These are phyloP conservation scores for Scolopax rusticola DNA, from an alignment of 2,797 vertebrate species.

Conservation along the genomic window DNA sequence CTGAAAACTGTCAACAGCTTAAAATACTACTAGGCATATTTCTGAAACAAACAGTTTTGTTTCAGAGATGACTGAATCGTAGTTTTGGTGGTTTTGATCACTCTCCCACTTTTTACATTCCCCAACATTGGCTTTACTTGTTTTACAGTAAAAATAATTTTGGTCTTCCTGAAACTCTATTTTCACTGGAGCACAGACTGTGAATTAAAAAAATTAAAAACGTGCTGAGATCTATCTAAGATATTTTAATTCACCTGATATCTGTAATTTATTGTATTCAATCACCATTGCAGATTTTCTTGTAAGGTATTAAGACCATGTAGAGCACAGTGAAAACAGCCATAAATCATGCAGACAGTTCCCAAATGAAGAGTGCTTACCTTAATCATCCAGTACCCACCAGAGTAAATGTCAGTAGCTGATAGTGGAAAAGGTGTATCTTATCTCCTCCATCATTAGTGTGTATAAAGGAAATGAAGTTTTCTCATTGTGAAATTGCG, in stretches of 20 bases:
- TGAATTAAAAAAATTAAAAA: not conserved
- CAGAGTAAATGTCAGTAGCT: not conserved
- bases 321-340: not conserved
- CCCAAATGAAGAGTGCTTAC: not conserved
- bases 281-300: not conserved
- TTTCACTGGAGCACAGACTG: not conserved
- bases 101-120: not conserved
- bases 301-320: not conserved
- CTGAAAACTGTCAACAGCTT: not conserved
- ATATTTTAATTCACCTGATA: not conserved
- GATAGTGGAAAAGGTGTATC: not conserved
- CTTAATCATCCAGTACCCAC: not conserved
- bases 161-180: not conserved
- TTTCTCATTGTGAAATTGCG: not conserved
- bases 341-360: slow-evolving; percentile 31
- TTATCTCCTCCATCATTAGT: not conserved
- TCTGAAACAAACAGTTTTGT: not conserved
- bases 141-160: not conserved
- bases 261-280: not conserved
- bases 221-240: not conserved
- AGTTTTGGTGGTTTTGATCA: not conserved
- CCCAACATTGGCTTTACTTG: not conserved
- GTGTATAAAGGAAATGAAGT: not conserved
- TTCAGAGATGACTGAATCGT: not conserved
- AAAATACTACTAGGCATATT: not conserved